Evolutionary conservation across 2,888 invertebrate species (phyloP).

Genomic region (Lasioglossum marginatum): DNA sequence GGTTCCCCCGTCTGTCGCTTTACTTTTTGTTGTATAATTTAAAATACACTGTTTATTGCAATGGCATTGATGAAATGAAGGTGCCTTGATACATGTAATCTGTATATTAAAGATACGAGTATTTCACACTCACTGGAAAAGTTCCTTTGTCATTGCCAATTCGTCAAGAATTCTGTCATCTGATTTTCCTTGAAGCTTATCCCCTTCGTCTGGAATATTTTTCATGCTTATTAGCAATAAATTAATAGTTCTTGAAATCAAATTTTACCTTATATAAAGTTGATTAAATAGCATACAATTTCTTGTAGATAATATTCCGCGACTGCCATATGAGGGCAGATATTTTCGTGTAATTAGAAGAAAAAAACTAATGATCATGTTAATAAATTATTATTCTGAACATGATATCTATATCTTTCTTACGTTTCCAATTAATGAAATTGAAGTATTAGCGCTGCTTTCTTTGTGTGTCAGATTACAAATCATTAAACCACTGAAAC

Average conservation of each 20-base stretch:
- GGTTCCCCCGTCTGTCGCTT: not conserved
- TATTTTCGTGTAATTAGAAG: too few species aligned
- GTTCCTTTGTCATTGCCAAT: constrained; percentile 32
- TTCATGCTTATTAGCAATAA: not conserved
- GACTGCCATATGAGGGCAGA: too few species aligned
- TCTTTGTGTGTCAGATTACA: too few species aligned
- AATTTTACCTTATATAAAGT: not conserved
- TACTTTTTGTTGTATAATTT: not conserved
- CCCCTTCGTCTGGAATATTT: constrained; percentile 24
- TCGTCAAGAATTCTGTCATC: not conserved
- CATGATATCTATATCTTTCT: too few species aligned
- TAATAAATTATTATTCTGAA: too few species aligned
- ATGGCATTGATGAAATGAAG: not conserved
- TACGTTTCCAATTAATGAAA: too few species aligned
- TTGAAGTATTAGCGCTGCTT: too few species aligned
- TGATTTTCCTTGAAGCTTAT: not conserved
- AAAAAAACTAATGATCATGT: too few species aligned
- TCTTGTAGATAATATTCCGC: not conserved
- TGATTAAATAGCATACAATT: not conserved
- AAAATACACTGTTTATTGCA: not conserved
- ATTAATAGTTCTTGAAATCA: not conserved
- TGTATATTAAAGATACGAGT: too few species aligned
- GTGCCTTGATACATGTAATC: not conserved
- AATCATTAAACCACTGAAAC: too few species aligned
- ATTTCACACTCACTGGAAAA: constrained; percentile 55